A percentile compares a stretch with the other conserved stretches of the same genome.
phyloP scores from a whole-genome alignment of 2,888 invertebrate genomes.

The Mesorhabditis belari region DNA sequence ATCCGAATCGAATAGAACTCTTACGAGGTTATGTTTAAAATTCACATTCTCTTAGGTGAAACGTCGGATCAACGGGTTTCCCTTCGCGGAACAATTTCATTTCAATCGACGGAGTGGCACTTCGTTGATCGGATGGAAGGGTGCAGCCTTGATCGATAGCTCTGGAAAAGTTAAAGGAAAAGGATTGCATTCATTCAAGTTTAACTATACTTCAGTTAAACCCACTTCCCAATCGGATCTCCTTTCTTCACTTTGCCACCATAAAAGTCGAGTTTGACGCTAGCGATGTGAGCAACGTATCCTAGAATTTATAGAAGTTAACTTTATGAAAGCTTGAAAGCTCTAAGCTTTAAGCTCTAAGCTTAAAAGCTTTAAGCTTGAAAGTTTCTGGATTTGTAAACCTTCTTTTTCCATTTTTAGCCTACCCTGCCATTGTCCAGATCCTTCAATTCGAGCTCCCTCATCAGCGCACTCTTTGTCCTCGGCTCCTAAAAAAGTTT shows the following conservation, averaged over 20 bases:
- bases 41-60: conserved; percentile 48
- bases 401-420: not conserved
- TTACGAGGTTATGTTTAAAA: not conserved
- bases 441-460: conserved; percentile 49
- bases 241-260: conserved; percentile 45
- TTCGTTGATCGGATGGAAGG: conserved; percentile 9
- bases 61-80: conserved; percentile 45
- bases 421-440: conserved; percentile 50
- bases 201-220: not conserved
- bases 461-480: conserved; percentile 45
- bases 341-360: not conserved
- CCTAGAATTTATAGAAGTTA: conserved; percentile 14
- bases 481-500: conserved; percentile 4
- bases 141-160: not conserved
- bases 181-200: not conserved
- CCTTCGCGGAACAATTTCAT: conserved; percentile 36
- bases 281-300: conserved; percentile 46
- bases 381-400: not conserved
- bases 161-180: not conserved
- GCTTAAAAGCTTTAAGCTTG: not conserved
- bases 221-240: conserved; percentile 29
- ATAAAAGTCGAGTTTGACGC: conserved; percentile 38
- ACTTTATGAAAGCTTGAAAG: not conserved
- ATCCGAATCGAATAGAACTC: not conserved
- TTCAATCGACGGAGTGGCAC: conserved; percentile 21